Evolutionary conservation across 1,140 invertebrate genomes (phyloP).

Genomic region (Thaumatotibia leucotreta): DNA sequence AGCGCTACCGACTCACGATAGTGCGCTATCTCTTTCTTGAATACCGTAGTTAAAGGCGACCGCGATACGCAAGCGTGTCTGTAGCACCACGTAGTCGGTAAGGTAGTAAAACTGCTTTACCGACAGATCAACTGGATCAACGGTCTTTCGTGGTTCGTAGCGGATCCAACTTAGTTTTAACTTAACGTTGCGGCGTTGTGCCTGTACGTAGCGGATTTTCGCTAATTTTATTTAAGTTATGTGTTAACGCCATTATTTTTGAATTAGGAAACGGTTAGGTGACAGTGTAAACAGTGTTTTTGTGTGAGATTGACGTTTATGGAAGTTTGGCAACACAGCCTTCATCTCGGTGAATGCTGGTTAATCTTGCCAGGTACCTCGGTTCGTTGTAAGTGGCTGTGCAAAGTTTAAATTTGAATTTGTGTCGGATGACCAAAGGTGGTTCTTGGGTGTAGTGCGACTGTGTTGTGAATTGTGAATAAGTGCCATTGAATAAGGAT

Average conservation of each 20-base stretch:
- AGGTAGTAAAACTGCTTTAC: constrained; percentile 57
- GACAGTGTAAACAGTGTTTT: constrained; percentile 31
- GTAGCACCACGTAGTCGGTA: constrained; percentile 38
- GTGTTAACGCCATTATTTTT: constrained; percentile 54
- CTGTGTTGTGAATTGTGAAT: constrained; percentile 54
- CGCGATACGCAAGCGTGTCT: constrained; percentile 25
- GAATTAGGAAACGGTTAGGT: constrained; percentile 43
- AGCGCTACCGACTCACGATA: constrained; percentile 13
- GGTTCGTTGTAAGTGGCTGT: constrained; percentile 66
- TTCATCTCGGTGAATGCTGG: constrained; percentile 55
- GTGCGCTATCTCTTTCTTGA: constrained; percentile 33
- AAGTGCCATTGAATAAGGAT: constrained; percentile 52
- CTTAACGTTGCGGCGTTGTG: constrained; percentile 55
- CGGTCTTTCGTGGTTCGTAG: constrained; percentile 61
- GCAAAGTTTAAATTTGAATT: constrained; percentile 57
- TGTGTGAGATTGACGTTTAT: constrained; percentile 22
- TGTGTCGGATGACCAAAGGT: constrained; percentile 51
- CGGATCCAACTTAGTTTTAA: constrained; percentile 69
- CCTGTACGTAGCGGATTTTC: constrained; percentile 44
- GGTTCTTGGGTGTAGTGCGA: constrained; percentile 40
- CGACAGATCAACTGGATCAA: constrained; percentile 68
- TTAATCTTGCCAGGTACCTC: constrained; percentile 63
- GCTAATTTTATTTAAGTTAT: constrained; percentile 37
- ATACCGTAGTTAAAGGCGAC: not conserved
- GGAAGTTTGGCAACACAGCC: constrained; percentile 29